These are phyloP conservation scores for Ramphastos sulfuratus DNA, from an alignment of 2,113 vertebrate genomes.

Conservation along the genomic window DNA sequence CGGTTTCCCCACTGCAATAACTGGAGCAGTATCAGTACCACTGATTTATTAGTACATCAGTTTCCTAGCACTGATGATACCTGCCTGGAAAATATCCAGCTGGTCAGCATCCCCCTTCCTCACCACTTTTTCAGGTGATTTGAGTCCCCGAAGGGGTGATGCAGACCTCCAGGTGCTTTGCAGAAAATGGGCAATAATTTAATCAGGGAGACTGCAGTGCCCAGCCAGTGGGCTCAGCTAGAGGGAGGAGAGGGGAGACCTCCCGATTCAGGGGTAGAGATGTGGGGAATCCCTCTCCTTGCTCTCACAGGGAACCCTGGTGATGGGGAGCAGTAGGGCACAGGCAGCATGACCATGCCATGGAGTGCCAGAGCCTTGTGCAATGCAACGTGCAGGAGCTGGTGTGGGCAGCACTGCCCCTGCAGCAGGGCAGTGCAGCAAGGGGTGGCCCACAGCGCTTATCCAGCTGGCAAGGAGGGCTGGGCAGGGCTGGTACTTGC, in stretches of 20 bases:
- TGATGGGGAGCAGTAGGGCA: background rate
- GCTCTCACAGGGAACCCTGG: background rate
- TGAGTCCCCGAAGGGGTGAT: background rate
- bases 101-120: background rate
- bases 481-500: background rate
- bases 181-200: background rate
- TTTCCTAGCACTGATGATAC: background rate
- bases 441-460: background rate
- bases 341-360: background rate
- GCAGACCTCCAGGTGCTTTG: background rate
- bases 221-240: background rate
- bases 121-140: background rate
- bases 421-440: background rate
- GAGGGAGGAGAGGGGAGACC: background rate
- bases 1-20: background rate
- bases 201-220: background rate
- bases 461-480: background rate
- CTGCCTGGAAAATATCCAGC: background rate
- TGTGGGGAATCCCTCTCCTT: background rate
- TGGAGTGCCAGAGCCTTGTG: background rate
- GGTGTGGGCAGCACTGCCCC: background rate
- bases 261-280: background rate
- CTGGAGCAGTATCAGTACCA: rapidly evolving
- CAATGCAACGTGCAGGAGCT: background rate
- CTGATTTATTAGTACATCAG: background rate